Conservation (phyloP, 2,888 invertebrate genomes). For the Eledona agricola region DNA sequence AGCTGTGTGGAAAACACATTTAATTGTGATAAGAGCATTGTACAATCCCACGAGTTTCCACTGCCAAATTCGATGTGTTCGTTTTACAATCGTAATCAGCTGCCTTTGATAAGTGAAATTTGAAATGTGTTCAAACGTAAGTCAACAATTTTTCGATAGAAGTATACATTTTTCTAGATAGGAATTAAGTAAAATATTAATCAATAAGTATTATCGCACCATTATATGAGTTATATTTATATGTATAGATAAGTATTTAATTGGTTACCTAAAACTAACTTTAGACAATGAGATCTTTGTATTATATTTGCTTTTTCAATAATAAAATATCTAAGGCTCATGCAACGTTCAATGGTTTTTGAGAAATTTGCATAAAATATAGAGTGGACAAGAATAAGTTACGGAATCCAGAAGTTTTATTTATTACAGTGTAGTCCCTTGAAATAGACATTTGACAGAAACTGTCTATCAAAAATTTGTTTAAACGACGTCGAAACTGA, state of each 20-base stretch:
- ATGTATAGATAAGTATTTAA: slow-evolving; percentile 49
- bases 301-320: slow-evolving; percentile 43
- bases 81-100: slow-evolving; percentile 20
- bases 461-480: no score
- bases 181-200: slow-evolving; percentile 23
- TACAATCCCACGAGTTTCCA: no score
- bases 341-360: background rate
- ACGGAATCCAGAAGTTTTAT: no score
- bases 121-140: slow-evolving; percentile 28
- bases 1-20: slow-evolving; percentile 17
- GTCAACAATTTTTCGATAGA: slow-evolving; percentile 8
- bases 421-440: no score
- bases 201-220: slow-evolving; percentile 30
- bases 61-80: slow-evolving; percentile 46
- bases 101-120: slow-evolving; percentile 15
- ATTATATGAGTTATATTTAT: slow-evolving; percentile 43
- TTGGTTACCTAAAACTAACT: slow-evolving; percentile 49
- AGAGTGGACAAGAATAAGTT: no score
- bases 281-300: slow-evolving; percentile 44
- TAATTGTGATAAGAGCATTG: slow-evolving; percentile 44
- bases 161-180: slow-evolving; percentile 12
- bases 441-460: no score
- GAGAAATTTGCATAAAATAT: background rate
- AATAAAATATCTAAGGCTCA: slow-evolving; percentile 29
- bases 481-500: no score